Conservation (phyloP, 2,797 vertebrate genomes). For the Cossypha dichroa region DNA sequence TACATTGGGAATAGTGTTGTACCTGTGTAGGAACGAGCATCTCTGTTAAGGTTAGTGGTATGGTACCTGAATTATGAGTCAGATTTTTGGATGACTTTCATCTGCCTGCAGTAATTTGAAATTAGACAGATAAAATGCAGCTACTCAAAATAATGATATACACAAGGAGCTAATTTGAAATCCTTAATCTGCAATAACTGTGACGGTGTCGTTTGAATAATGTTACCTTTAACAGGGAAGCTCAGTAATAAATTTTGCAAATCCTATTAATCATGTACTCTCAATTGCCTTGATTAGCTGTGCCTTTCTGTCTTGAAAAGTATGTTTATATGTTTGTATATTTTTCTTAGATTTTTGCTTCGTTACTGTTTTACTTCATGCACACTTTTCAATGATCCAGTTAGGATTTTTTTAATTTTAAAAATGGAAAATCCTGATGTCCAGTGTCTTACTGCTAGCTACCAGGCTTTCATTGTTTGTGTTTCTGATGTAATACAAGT, state of each 20-base stretch:
- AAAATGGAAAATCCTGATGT: neutral
- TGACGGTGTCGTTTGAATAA: slow-evolving; percentile 57
- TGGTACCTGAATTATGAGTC: slow-evolving; percentile 54
- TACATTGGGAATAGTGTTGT: slow-evolving; percentile 62
- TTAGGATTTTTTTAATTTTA: neutral
- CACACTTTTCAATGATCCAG: neutral
- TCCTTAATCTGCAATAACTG: slow-evolving; percentile 58
- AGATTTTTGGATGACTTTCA: slow-evolving; percentile 58
- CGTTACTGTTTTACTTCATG: neutral
- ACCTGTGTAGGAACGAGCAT: slow-evolving; percentile 55
- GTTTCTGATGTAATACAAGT: slow-evolving; percentile 12
- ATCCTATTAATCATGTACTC: slow-evolving; percentile 50
- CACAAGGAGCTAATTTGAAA: slow-evolving; percentile 58
- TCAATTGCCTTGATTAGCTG: slow-evolving; percentile 58
- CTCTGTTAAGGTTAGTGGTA: slow-evolving; percentile 68
- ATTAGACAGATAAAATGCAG: slow-evolving; percentile 55
- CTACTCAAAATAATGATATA: slow-evolving; percentile 62
- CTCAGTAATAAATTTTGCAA: slow-evolving; percentile 62
- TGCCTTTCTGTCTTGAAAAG: slow-evolving; percentile 38
- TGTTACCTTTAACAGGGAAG: slow-evolving; percentile 40
- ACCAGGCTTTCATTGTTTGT: slow-evolving; percentile 12
- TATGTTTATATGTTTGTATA: slow-evolving; percentile 1
- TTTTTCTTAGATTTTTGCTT: neutral
- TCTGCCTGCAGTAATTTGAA: slow-evolving; percentile 60
- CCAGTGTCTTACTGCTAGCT: neutral